Base-by-base conservation (phyloP, 1,140 invertebrate species). In the Tetragnatha versicolor region DNA sequence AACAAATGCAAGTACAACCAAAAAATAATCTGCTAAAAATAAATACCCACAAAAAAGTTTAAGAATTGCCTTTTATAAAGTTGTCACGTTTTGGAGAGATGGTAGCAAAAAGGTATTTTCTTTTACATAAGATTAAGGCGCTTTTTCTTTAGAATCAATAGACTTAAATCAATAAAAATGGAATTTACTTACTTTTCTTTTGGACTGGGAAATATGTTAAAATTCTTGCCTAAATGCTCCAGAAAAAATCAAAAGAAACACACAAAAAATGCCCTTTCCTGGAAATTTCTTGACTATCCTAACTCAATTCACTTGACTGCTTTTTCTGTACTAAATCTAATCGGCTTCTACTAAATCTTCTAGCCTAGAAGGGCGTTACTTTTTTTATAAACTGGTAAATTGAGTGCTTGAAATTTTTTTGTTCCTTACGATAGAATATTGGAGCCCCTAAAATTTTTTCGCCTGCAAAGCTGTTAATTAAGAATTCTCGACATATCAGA, bases 401-500 rank as follows among this genome's bases (percentile, higher is more conserved):
- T 51, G 10, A 22, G 49, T 7, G 27, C 9, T n/a, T 51, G 20
- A n/a, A n/a, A 2, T 25, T 51, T n/a, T 20, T 6, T 51, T 51
- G 14, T 51, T 51, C n/a, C 10, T 51, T 22, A 22, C 20, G 20
- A 10, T 1, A 22, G 12, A 10, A 10, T 25, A 25, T 51, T 17
- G 47, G 7, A 49, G 47, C 0, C 39, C 17, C 7, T 42, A 17
- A 20, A 49, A 5, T 49, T 49, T n/a, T 49, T 12, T 51, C 20
- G 5, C 3, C 27, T 51, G 9, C 49, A 22, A 5, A 51, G 27
- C 5, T 51, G 49, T 51, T 51, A 51, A 51, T 51, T 51, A 51
- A 51, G 49, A 51, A 51, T 51, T 51, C 49, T 51, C 27, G 49
- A 51, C 49, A 51, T 22, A 51, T 51, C 27, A 51, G 49, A n/a